Evolutionary conservation across 2,797 vertebrate species (phyloP), one percentile per base, ranked within the genome.

Genomic region (Centroberyx gerrardi): DNA sequence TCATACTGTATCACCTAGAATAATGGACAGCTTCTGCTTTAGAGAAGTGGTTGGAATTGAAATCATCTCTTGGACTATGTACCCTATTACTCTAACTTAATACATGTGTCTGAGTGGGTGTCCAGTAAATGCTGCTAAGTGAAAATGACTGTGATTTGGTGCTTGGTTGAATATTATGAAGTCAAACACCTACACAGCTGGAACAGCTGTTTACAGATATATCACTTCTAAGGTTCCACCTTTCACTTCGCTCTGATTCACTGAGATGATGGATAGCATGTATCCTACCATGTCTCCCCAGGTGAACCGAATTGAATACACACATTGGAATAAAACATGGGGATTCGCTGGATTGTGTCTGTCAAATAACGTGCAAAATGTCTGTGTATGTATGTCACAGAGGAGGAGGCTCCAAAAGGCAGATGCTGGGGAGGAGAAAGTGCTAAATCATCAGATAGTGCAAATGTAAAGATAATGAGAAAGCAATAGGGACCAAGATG

Each of bases 351-450:
- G 79, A 77, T 90, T 84, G 82, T 78, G 78, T 85, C 76, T 72
- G 58, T 78, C 72, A 82, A 84, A 87, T 78, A 82, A 82, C 80
- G 73, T 81, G 73, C 72, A 75, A 88, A 87, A 87, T 88, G 69
- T 80, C 54, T 77, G 61, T 84, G 65, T 83, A 36, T 74, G 68
- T 54, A 14, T 81, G 72, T 81, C 75, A 76, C 68, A 58, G 72
- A 55, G 72, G 49, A 83, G 18, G 42, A 10, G 18, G 64, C 71
- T 76, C 49, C 27, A 52, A 3, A 2, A 68, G 58, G 73, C 67
- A 81, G 72, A 78, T 66, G 74, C 53, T 65, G 54, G 31, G n/a
- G 29, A 60, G 31, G 48, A 68, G 55, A 80, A 77, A 44, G 49
- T 78, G 78, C 68, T 74, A 61, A 74, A 80, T 81, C 79, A 80